A percentile compares a stretch with the other conserved stretches of the same genome.
Evolutionary conservation across 2,113 vertebrate species (phyloP).

Genomic region (Telmatochromis sp.): DNA sequence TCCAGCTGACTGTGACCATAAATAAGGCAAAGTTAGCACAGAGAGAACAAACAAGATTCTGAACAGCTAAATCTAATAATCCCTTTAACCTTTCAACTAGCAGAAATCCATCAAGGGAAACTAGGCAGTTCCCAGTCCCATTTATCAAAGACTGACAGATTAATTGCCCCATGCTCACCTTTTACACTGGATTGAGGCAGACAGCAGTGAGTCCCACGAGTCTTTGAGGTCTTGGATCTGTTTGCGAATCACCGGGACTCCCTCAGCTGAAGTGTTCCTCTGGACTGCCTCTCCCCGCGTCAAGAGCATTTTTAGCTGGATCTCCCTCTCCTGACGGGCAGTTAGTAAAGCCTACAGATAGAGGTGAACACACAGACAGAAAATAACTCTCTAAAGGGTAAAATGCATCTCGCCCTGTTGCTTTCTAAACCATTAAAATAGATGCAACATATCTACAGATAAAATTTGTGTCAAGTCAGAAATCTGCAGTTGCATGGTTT

Average conservation of each 20-base stretch:
- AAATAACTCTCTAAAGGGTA: neutral
- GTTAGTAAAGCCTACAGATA: conserved; percentile 78
- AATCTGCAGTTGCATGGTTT: neutral
- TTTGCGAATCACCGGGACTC: conserved; percentile 79
- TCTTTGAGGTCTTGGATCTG: conserved; percentile 89
- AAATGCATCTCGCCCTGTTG: neutral
- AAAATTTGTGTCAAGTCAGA: neutral
- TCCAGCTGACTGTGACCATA: conserved; percentile 83
- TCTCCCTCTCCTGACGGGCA: conserved; percentile 90
- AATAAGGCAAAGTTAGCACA: neutral
- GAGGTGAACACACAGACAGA: neutral
- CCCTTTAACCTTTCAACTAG: conserved; percentile 13
- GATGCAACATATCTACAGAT: neutral
- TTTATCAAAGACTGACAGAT: neutral
- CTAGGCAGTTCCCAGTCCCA: neutral
- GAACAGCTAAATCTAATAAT: neutral
- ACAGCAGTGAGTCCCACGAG: conserved; percentile 85
- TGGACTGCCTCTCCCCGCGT: conserved; percentile 90
- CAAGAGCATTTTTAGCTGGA: conserved; percentile 90
- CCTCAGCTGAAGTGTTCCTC: conserved; percentile 88
- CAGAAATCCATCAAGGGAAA: conserved; percentile 26
- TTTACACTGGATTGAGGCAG: conserved; percentile 88
- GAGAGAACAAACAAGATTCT: neutral
- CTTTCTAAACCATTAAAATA: neutral
- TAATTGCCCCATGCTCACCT: conserved; percentile 65